Percentiles rank a stretch among this genome's conserved stretches.
These are phyloP conservation scores for Grapholita molesta DNA, from an alignment of 1,140 invertebrate genomes.

Conservation along the genomic window DNA sequence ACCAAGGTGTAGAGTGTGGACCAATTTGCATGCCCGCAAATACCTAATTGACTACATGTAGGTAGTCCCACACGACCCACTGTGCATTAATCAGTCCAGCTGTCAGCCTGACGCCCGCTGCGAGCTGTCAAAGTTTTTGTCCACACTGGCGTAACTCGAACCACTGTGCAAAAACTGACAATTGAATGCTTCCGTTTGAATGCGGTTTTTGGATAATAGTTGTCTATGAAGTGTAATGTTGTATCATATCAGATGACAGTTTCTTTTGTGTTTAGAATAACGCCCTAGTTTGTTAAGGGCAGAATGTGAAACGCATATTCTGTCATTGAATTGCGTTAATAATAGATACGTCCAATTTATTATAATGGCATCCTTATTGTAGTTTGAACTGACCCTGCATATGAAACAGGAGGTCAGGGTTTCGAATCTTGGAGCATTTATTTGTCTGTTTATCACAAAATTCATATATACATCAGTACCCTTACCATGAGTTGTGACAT, in stretches of 20 bases:
- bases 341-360: no score
- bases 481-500: no score
- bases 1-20: no score
- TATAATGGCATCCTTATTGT: no score
- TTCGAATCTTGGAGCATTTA: no score
- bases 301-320: not conserved
- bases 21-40: conserved; percentile 8
- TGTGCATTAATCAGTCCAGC: conserved; percentile 12
- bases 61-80: not conserved
- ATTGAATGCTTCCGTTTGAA: not conserved
- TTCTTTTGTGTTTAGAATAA: not conserved
- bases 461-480: no score
- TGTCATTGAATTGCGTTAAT: not conserved
- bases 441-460: no score
- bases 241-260: not conserved
- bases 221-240: not conserved
- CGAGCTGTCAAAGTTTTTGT: conserved; percentile 10
- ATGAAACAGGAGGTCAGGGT: no score
- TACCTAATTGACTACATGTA: not conserved
- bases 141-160: conserved; percentile 1
- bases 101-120: conserved; percentile 11
- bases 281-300: not conserved
- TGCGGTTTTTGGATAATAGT: not conserved
- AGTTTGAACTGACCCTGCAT: no score
- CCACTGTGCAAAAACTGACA: conserved; percentile 6